Base-by-base conservation (phyloP, 2,888 invertebrate genomes). In the Bombylius major region DNA sequence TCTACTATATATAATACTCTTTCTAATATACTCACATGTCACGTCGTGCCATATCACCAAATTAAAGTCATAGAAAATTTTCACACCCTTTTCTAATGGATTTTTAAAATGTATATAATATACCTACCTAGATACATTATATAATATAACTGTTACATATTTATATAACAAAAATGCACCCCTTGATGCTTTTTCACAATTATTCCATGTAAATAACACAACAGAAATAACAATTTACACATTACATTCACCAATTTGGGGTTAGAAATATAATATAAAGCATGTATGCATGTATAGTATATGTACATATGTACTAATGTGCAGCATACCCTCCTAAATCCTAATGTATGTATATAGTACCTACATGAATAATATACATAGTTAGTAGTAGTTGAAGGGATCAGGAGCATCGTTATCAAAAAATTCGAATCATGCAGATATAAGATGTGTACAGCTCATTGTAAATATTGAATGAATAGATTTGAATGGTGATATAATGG, bases 401-500 rank as follows among this genome's bases (percentile, higher is more conserved):
- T 42, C 39, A 42, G 39, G 39, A 42, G 11, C 11, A 42, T 11
- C 8, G 8, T 42, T 36, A 36, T 23, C 23, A 36, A 36, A 8
- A 36, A 8, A 36, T 36, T 4, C 36, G 9, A 36, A 36, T 36
- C 36, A 36, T 36, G 9, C 36, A 36, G 6, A 4, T 42, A 42
- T 53, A 31, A 47, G 31, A 31, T 36, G n/a, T 9, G 12, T 12
- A 32, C 33, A 23, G 12, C 47, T 39, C 12, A 49, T 33, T 42
- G 5, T 11, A 8, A 8, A 36, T 36, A 8, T 13, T 44, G 31
- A 48, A 54, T 54, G 54, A 54, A 54, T 54, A 49, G 44, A 54
- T 23, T 13, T 55, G 55, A 55, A 55, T 55, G 51, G 55, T 46
- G 50, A 39, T 59, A 56, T 59, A 59, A 59, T 59, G 56, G 58